These are phyloP conservation scores for Vultur gryphus DNA, from an alignment of 2,797 vertebrate species.

Conservation along the genomic window DNA sequence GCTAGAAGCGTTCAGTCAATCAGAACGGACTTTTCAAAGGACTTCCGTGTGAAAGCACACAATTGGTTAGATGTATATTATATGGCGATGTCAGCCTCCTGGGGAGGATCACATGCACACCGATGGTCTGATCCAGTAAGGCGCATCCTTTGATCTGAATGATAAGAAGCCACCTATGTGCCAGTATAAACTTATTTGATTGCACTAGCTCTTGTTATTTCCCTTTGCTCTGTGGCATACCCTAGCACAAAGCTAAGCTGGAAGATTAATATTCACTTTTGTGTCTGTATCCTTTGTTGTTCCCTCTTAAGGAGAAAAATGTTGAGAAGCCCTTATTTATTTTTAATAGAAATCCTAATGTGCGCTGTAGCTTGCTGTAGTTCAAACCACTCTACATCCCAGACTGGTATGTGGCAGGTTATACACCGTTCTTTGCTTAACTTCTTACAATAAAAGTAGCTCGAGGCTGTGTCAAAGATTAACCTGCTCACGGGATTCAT, in stretches of 20 bases:
- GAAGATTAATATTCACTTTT: constrained; percentile 55
- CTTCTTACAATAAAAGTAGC: constrained; percentile 11
- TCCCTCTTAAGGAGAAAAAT: constrained; percentile 15
- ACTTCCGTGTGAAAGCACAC: not conserved
- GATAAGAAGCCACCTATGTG: not conserved
- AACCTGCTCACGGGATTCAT: not conserved
- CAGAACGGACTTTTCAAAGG: not conserved
- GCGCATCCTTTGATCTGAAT: not conserved
- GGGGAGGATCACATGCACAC: not conserved
- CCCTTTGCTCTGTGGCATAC: not conserved
- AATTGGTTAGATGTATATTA: not conserved
- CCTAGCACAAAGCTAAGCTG: constrained; percentile 3
- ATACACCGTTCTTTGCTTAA: constrained; percentile 15
- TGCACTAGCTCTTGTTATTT: not conserved
- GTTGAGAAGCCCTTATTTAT: constrained; percentile 49
- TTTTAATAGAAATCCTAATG: constrained; percentile 41
- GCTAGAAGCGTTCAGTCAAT: fast-evolving
- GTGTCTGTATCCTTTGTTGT: constrained; percentile 11
- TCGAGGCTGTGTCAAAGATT: constrained; percentile 50
- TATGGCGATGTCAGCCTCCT: not conserved
- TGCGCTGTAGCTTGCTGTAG: not conserved
- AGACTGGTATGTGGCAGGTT: not conserved
- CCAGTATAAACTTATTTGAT: not conserved
- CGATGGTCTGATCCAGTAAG: not conserved
- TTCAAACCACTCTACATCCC: not conserved